A percentile compares a stretch with the other conserved stretches of the same genome.
Evolutionary conservation across 2,113 vertebrate species (phyloP).

Genomic region (Tympanuchus pallidicinctus): DNA sequence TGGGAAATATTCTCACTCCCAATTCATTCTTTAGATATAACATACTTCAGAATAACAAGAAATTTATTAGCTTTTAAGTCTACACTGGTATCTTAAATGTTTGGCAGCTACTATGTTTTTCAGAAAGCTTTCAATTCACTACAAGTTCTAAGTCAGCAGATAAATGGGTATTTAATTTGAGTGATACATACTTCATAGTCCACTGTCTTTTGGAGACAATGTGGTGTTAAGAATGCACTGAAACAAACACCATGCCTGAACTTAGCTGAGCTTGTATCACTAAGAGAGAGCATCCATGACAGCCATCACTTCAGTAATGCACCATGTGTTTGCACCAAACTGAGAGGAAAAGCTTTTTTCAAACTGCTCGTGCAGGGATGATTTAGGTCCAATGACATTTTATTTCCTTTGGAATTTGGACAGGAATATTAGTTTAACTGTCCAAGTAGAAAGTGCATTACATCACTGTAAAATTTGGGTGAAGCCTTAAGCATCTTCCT

Average conservation of each 20-base stretch:
- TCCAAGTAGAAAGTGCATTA: background rate
- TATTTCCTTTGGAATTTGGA: background rate
- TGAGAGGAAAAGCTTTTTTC: background rate
- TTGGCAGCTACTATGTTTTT: background rate
- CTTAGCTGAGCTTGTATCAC: background rate
- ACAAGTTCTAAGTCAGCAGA: background rate
- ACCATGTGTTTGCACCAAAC: background rate
- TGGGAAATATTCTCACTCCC: background rate
- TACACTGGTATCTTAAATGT: background rate
- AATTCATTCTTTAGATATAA: background rate
- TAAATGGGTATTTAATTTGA: background rate
- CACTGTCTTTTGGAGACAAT: background rate
- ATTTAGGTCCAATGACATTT: background rate
- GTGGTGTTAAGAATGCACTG: background rate
- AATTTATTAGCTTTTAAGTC: background rate
- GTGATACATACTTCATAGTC: background rate
- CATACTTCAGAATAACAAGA: background rate
- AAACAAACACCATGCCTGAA: background rate
- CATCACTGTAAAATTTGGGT: background rate
- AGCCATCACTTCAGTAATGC: background rate
- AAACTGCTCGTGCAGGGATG: background rate
- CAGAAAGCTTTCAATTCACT: background rate
- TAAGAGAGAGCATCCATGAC: background rate
- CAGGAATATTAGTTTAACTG: background rate
- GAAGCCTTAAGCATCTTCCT: background rate